Conservation (phyloP, 2,113 vertebrate species). For the Arvicanthis niloticus region DNA sequence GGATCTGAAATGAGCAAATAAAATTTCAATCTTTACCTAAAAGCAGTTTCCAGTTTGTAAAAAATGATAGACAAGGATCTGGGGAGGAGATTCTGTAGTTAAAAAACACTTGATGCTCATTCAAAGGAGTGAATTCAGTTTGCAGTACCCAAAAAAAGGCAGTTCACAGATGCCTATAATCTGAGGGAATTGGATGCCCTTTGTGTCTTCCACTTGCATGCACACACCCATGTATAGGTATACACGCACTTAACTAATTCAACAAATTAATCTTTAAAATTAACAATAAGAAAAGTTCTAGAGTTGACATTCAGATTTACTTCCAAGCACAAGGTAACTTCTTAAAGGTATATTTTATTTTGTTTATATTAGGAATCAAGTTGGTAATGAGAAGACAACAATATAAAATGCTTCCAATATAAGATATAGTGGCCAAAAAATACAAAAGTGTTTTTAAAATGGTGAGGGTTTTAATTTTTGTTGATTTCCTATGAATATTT, state of each 20-base stretch:
- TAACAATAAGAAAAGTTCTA: not conserved
- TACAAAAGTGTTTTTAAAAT: not conserved
- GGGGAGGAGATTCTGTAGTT: too few species aligned
- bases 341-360: not conserved
- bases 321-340: not conserved
- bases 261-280: not conserved
- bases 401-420: not conserved
- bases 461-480: not conserved
- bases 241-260: too few species aligned
- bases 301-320: not conserved
- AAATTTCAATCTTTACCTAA: slow-evolving; percentile 21
- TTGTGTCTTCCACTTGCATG: not conserved
- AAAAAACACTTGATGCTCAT: too few species aligned
- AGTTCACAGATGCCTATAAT: not conserved
- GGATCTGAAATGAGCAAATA: not conserved
- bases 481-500: not conserved
- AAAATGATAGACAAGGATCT: not conserved
- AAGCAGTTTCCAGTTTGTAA: not conserved
- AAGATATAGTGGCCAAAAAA: not conserved
- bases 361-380: not conserved
- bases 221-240: too few species aligned
- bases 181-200: not conserved
- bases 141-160: not conserved
- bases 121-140: not conserved
- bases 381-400: not conserved